phyloP scores from a whole-genome alignment of 2,113 vertebrate genomes.

The Raja brachyura region DNA sequence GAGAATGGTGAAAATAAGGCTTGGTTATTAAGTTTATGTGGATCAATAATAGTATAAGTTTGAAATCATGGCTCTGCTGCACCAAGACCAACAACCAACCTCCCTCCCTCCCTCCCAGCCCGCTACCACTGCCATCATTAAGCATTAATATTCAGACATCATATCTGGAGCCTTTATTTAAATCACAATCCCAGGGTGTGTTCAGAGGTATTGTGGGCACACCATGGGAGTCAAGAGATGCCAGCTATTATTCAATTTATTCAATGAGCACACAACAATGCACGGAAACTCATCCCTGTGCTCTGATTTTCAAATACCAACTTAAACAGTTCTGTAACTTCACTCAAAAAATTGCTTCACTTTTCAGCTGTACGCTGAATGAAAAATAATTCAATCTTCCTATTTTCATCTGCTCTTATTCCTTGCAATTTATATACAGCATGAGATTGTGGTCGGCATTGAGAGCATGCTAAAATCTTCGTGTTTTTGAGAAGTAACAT shows the following conservation, averaged over 20 bases:
- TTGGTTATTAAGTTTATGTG: background rate
- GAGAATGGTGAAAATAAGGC: background rate
- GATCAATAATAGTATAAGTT: background rate
- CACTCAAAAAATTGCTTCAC: no score
- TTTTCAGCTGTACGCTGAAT: background rate
- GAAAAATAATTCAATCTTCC: background rate
- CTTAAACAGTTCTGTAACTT: background rate
- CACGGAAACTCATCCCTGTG: background rate
- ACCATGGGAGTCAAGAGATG: background rate
- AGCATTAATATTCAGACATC: background rate
- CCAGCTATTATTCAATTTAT: no score
- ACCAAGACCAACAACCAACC: background rate
- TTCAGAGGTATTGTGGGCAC: background rate
- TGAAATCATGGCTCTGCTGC: background rate
- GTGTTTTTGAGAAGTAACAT: constrained; percentile 35
- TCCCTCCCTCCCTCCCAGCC: background rate
- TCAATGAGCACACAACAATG: background rate
- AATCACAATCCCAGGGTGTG: background rate
- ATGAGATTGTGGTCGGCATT: background rate
- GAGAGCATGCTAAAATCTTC: background rate
- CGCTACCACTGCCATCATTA: no score
- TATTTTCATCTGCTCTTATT: background rate
- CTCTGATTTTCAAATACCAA: background rate
- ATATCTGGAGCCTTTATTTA: background rate
- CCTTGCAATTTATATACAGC: background rate